Evolutionary conservation across 2,888 invertebrate species (phyloP), one percentile per base, ranked within the genome.

Genomic region (Meandrusa payeni): DNA sequence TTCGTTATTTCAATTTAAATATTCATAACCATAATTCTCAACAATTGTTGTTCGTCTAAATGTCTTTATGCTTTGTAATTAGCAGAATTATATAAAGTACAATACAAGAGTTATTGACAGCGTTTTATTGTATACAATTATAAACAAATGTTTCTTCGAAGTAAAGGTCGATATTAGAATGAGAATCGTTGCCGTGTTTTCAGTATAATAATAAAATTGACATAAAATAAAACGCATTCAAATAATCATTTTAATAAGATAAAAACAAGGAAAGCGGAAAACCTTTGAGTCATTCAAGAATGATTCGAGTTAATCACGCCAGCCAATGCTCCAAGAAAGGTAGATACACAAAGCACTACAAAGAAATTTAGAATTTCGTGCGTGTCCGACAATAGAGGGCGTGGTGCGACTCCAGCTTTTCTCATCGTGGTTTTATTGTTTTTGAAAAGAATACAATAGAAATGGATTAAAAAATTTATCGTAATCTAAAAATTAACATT

Each of bases 21-120:
- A 4, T 15, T 15, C 15, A 4, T 15, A 15, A n/a, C 4, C 4
- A 15, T 15, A 3, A 15, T 29, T 29, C 15, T 33, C 9, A 37
- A 20, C 26, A 37, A 43, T 43, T 43, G 43, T 43, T 43, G 37
- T 43, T 43, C 43, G 43, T 43, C 43, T 26, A 32, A 32, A 36
- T 24, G 17, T 32, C 1, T 5, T 37, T 7, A 13, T 28, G n/a
- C 6, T 23, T 31, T 29, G 1, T 28, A 22, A 42, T 17, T 31
- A 29, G 28, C 19, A 24, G 19, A 41, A 22, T 34, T 13, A 28
- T 9, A 24, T 10, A 10, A 32, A 19, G 27, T 19, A 24, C n/a
- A n/a, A 20, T 6, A 29, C 11, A 10, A 5, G 4, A 5, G 15
- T 3, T 23, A n/a, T 20, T 20, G 31, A 43, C 17, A 9, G 37